phyloP scores from a whole-genome alignment of 2,113 vertebrate genomes.

The Engystomops pustulosus region DNA sequence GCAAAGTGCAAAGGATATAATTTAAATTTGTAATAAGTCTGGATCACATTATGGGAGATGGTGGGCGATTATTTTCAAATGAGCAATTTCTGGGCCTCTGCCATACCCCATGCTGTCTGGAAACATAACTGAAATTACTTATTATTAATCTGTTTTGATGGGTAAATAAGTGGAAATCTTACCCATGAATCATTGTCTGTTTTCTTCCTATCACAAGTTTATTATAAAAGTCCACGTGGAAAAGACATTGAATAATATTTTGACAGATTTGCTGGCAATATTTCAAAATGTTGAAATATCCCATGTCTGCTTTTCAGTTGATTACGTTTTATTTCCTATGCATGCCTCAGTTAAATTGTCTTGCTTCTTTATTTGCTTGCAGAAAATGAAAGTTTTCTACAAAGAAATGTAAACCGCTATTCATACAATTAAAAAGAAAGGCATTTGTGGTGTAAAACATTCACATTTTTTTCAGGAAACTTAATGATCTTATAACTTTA shows the following conservation, averaged over 20 bases:
- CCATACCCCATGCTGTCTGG: slow-evolving; percentile 49
- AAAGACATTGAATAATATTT: slow-evolving; percentile 56
- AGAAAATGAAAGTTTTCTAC: slow-evolving; percentile 26
- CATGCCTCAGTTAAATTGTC: slow-evolving; percentile 25
- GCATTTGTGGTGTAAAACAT: background rate
- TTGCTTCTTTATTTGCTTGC: slow-evolving; percentile 29
- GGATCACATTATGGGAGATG: slow-evolving; percentile 29
- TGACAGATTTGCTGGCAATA: slow-evolving; percentile 43
- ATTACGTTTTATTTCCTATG: slow-evolving; percentile 42
- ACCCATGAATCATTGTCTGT: slow-evolving; percentile 46
- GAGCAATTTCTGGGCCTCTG: slow-evolving; percentile 33
- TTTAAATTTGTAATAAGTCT: slow-evolving; percentile 40
- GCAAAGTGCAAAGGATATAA: slow-evolving; percentile 20
- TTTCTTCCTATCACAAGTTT: slow-evolving; percentile 39
- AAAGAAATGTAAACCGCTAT: background rate
- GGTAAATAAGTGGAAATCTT: slow-evolving; percentile 54
- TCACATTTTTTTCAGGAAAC: background rate
- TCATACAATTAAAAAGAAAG: background rate
- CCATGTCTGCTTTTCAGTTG: slow-evolving; percentile 34
- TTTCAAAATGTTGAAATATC: slow-evolving; percentile 54
- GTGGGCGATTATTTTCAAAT: slow-evolving; percentile 42
- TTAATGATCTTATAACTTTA: background rate
- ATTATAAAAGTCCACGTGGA: slow-evolving; percentile 51
- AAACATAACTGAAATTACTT: slow-evolving; percentile 54
- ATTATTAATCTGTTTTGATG: slow-evolving; percentile 53